phyloP scores from a whole-genome alignment of 2,797 vertebrate genomes.

The Varecia variegata region DNA sequence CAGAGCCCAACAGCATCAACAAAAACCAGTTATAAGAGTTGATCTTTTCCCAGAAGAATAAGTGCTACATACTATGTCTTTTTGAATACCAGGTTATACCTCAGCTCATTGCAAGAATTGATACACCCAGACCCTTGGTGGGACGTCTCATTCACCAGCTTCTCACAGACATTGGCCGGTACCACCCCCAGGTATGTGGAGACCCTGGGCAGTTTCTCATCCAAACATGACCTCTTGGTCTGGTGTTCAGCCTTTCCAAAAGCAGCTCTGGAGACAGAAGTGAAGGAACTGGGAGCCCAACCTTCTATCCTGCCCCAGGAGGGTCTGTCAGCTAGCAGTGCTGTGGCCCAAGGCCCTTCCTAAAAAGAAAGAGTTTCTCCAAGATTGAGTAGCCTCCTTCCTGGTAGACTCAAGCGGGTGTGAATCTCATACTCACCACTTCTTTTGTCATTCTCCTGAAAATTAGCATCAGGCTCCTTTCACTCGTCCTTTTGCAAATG shows the following conservation, averaged over 20 bases:
- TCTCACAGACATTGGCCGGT: slow-evolving; percentile 97
- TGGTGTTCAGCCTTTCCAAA: not conserved
- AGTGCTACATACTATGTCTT: not conserved
- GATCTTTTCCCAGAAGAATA: not conserved
- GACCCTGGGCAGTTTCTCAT: accelerated
- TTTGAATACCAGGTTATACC: slow-evolving; percentile 92
- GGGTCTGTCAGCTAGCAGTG: not conserved
- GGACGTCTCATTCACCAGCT: slow-evolving; percentile 99
- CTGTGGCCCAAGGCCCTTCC: not conserved
- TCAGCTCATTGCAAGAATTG: slow-evolving; percentile 98
- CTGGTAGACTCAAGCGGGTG: not conserved
- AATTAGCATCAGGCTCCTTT: not conserved
- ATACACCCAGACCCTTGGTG: slow-evolving; percentile 95
- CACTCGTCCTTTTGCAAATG: not conserved
- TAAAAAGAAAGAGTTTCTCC: not conserved
- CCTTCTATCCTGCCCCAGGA: not conserved
- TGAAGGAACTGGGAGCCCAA: not conserved
- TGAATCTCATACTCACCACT: not conserved
- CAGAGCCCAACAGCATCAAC: not conserved
- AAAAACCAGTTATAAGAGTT: not conserved
- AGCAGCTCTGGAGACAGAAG: not conserved
- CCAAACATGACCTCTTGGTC: not conserved
- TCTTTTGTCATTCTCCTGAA: not conserved
- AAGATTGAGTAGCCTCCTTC: not conserved
- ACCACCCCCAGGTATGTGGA: slow-evolving; percentile 93